Percentiles rank a stretch among this genome's conserved stretches.
phyloP scores from a whole-genome alignment of 2,113 vertebrate species.

The Platysteira castanea region DNA sequence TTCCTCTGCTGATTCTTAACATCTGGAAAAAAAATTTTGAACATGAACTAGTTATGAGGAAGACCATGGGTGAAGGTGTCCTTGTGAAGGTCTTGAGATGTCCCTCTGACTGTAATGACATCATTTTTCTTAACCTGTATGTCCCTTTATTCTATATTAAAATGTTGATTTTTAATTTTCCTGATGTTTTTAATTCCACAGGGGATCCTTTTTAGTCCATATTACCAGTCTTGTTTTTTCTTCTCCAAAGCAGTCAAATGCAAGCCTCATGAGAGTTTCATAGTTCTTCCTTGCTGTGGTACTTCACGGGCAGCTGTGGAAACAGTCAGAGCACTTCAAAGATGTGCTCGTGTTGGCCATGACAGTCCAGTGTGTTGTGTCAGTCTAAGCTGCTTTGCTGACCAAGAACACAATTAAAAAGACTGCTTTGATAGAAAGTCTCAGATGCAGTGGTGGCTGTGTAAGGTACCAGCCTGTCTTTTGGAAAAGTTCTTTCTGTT shows the following conservation, averaged over 20 bases:
- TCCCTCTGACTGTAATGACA: neutral
- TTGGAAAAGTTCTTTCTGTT: neutral
- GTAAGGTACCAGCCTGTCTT: neutral
- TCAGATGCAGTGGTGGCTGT: neutral
- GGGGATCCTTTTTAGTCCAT: neutral
- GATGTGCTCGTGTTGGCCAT: fast-evolving
- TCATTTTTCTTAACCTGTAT: neutral
- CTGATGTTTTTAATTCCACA: neutral
- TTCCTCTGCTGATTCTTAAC: neutral
- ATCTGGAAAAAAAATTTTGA: neutral
- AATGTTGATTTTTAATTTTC: neutral
- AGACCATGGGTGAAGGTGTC: neutral
- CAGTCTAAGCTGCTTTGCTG: neutral
- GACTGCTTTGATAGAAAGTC: neutral
- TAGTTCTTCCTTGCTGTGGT: neutral
- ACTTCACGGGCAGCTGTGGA: neutral
- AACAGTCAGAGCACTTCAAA: neutral
- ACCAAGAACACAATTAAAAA: neutral
- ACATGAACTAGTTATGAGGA: neutral
- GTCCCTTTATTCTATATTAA: neutral
- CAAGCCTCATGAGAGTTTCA: neutral
- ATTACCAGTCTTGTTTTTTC: neutral
- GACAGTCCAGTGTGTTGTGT: neutral
- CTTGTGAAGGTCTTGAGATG: neutral
- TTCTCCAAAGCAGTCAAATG: neutral